These are phyloP conservation scores for Nesospiza acunhae DNA, from an alignment of 2,113 vertebrate species.

Conservation along the genomic window DNA sequence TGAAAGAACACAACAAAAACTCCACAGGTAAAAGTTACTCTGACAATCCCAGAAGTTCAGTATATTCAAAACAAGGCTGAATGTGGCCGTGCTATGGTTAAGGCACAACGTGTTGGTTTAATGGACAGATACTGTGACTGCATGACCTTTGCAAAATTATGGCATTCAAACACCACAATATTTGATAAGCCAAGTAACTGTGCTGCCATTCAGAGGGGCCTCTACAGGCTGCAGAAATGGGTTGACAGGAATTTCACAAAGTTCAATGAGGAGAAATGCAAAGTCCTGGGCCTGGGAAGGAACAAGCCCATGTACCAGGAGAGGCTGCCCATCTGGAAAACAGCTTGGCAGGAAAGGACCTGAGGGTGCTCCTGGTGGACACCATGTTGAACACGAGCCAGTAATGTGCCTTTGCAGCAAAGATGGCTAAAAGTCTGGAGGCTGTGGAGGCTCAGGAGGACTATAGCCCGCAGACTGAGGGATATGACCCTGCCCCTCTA, in stretches of 20 bases:
- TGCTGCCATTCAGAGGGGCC: neutral
- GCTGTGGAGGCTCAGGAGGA: neutral
- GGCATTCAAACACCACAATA: neutral
- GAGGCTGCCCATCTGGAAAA: neutral
- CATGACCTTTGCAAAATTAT: neutral
- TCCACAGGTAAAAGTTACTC: neutral
- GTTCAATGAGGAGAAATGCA: neutral
- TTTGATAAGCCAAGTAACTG: neutral
- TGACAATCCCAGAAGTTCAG: neutral
- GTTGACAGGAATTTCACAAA: neutral
- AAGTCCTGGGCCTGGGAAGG: neutral
- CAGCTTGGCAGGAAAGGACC: neutral
- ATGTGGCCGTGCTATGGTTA: neutral
- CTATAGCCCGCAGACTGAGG: neutral
- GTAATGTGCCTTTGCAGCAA: accelerated
- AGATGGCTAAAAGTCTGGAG: neutral
- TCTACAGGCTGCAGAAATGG: neutral
- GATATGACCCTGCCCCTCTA: neutral
- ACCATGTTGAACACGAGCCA: neutral
- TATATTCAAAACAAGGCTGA: neutral
- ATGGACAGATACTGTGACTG: neutral
- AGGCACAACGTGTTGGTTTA: neutral
- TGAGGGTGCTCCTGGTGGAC: neutral
- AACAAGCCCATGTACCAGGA: neutral
- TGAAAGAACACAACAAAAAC: neutral